A percentile compares a stretch with the other conserved stretches of the same genome.
Evolutionary conservation across 2,797 vertebrate genomes (phyloP).

Genomic region (Discoglossus pictus): DNA sequence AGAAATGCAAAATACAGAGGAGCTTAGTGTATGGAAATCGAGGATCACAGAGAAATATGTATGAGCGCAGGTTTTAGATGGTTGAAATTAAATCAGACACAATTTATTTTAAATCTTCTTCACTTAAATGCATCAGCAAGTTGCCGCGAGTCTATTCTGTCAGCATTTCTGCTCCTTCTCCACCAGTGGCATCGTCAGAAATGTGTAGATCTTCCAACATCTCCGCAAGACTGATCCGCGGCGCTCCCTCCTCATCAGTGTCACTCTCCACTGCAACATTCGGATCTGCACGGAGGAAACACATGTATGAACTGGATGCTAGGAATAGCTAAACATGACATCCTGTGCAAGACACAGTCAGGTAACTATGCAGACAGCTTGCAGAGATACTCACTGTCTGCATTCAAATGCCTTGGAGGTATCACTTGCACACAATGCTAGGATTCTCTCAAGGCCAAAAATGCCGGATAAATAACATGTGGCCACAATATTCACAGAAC

Average conservation of each 20-base stretch:
- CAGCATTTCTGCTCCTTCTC: slow-evolving; percentile 90
- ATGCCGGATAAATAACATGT: no score
- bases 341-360: not conserved
- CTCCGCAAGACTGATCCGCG: slow-evolving; percentile 86
- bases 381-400: no score
- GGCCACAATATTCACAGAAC: no score
- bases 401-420: no score
- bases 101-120: slow-evolving; percentile 31
- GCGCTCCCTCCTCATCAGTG: slow-evolving; percentile 90
- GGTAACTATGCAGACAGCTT: no score
- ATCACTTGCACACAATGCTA: no score
- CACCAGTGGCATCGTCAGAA: slow-evolving; percentile 86
- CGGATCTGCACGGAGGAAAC: slow-evolving; percentile 67
- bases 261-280: slow-evolving; percentile 90
- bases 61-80: slow-evolving; percentile 17
- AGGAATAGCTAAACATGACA: slow-evolving; percentile 5
- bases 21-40: slow-evolving; percentile 42
- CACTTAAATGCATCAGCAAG: slow-evolving; percentile 10
- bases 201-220: slow-evolving; percentile 97
- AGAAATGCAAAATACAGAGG: slow-evolving; percentile 23
- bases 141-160: slow-evolving; percentile 60
- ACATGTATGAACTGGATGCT: not conserved
- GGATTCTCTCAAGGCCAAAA: no score
- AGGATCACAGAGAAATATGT: slow-evolving; percentile 32
- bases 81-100: slow-evolving; percentile 33